phyloP scores from a whole-genome alignment of 2,797 vertebrate genomes.

The Corythornis leucogaster region DNA sequence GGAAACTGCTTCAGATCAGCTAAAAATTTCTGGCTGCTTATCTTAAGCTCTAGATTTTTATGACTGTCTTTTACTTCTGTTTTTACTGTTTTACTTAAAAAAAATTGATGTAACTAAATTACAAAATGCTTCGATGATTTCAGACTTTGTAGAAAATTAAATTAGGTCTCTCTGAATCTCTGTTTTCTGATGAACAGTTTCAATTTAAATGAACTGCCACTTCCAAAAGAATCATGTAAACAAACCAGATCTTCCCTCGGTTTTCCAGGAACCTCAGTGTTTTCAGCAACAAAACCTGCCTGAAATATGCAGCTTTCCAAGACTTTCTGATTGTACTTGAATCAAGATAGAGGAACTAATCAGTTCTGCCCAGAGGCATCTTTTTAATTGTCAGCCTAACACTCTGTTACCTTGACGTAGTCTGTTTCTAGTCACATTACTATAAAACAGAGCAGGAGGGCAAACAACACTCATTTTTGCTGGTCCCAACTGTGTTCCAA shows the following conservation, averaged over 20 bases:
- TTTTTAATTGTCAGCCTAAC: background rate
- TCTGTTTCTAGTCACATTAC: background rate
- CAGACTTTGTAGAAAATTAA: background rate
- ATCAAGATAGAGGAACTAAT: background rate
- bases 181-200: background rate
- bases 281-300: background rate
- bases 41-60: background rate
- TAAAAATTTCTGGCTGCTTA: background rate
- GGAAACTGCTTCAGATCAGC: background rate
- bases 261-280: background rate
- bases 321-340: background rate
- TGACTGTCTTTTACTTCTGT: background rate
- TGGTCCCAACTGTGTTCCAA: background rate
- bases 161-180: background rate
- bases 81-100: background rate
- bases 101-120: background rate
- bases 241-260: background rate
- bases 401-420: background rate
- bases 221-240: background rate
- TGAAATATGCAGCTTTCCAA: background rate
- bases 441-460: background rate
- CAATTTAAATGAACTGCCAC: background rate
- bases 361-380: background rate
- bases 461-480: background rate
- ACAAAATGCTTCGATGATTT: fast-evolving